These are phyloP conservation scores for Megathymus violae DNA, from an alignment of 1,140 invertebrate genomes.

Conservation along the genomic window DNA sequence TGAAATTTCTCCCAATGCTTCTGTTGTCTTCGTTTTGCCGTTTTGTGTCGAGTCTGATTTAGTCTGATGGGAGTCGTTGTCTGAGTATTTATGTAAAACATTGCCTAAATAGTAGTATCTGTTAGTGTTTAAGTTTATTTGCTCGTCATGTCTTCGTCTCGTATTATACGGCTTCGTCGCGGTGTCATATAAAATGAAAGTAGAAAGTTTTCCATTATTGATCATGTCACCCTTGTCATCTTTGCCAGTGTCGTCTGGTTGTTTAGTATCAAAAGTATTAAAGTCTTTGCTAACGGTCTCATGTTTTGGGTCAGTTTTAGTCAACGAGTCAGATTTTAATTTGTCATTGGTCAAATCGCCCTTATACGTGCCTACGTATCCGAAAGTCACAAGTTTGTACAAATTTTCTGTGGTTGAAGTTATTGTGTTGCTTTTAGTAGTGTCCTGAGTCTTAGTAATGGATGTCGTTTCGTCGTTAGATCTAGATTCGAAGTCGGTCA, in stretches of 20 bases:
- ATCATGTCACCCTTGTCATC: slow-evolving; percentile 32
- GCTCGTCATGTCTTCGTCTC: slow-evolving; percentile 67
- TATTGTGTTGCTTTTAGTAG: slow-evolving; percentile 43
- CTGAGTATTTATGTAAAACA: slow-evolving; percentile 82
- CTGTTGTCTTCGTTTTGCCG: slow-evolving; percentile 40
- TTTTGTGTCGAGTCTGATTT: slow-evolving; percentile 40
- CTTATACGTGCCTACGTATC: slow-evolving; percentile 72
- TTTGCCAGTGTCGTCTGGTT: slow-evolving; percentile 36
- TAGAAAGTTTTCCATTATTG: slow-evolving; percentile 65
- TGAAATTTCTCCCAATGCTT: slow-evolving; percentile 58
- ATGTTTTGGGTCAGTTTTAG: slow-evolving; percentile 41
- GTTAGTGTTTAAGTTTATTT: slow-evolving; percentile 50
- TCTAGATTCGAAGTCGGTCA: slow-evolving; percentile 55
- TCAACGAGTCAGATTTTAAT: slow-evolving; percentile 41
- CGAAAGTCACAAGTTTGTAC: slow-evolving; percentile 74
- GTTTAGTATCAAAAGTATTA: slow-evolving; percentile 53
- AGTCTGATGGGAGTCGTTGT: slow-evolving; percentile 53
- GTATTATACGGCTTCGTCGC: slow-evolving; percentile 71
- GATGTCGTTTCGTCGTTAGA: slow-evolving; percentile 58
- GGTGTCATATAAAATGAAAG: slow-evolving; percentile 71
- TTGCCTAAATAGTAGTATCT: slow-evolving; percentile 85
- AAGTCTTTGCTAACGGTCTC: slow-evolving; percentile 68
- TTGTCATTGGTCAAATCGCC: slow-evolving; percentile 42
- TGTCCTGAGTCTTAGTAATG: slow-evolving; percentile 41
- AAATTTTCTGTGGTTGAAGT: slow-evolving; percentile 69